Base-by-base conservation (phyloP, 2,113 vertebrate genomes). In the Ochotona curzoniae region DNA sequence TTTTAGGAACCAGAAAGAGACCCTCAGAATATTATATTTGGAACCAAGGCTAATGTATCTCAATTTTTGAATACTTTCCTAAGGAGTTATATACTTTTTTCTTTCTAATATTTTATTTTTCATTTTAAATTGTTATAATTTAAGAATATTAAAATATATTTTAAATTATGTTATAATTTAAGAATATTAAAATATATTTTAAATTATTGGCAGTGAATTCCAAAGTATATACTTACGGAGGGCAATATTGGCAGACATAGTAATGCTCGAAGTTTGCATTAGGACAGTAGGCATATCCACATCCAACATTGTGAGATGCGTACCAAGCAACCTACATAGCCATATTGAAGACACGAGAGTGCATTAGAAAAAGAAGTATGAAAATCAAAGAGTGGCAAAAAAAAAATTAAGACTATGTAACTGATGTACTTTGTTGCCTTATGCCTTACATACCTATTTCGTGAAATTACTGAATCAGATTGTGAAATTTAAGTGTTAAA, bases 191-290 rank as follows among this genome's bases (percentile, higher is more conserved):
- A 21, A 20, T 69, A 35, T 7, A 11, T 85, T 57, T 78, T 38
- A 15, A 14, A 80, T 74, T 86, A n/a, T 32, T 49, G 13, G 8
- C 4, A 71, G 17, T 44, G 35, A 95, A 92, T 4, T 38, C 47
- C 20, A 57, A 71, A 83, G 25, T 18, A 44, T 25, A 82, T 97
- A 98, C 98, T 0, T 97, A 98, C 98, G 15, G 0, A 0, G 98
- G 98, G 75, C 98, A 98, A 87, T 98, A 98, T 0, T 98, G 98
- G 83, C 98, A 98, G 80, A 98, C 97, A 97, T 0, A 96, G 7
- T 51, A 97, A 71, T 96, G 95, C 5, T 79, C 73, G 5, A 57
- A 95, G 0, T 0, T 0, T 1, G 92, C 2, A 1, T 75, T 38
- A 44, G 94, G 94, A 78, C 98, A 98, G 28, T 35, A 57, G 64